A percentile compares a stretch with the other conserved stretches of the same genome.
Evolutionary conservation across 2,113 vertebrate species (phyloP).

Genomic region (Peucedramus taeniatus): DNA sequence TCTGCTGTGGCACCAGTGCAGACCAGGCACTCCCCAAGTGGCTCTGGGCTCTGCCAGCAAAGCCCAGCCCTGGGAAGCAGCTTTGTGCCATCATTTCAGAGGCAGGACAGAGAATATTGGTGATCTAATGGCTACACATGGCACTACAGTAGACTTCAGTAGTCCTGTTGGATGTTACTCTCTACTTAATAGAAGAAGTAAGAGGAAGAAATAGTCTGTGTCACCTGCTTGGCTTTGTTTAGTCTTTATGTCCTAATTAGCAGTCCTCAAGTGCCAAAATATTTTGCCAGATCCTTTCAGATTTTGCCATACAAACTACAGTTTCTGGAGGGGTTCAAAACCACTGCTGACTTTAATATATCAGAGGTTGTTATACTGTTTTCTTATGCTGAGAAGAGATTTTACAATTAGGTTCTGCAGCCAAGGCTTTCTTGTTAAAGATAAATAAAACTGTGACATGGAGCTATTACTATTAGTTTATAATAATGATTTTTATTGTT

Average conservation of each 20-base stretch:
- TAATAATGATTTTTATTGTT: background rate
- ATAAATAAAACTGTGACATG: background rate
- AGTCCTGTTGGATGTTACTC: background rate
- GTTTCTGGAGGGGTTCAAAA: background rate
- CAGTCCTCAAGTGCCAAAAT: background rate
- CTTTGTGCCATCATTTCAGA: background rate
- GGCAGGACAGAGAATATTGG: fast-evolving
- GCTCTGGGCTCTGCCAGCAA: background rate
- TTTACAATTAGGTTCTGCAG: background rate
- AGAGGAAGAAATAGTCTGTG: no score
- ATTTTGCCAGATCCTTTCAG: background rate
- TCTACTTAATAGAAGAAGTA: background rate
- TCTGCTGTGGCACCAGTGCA: fast-evolving
- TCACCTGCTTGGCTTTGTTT: background rate
- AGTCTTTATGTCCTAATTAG: background rate
- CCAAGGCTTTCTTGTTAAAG: background rate
- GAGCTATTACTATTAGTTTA: background rate
- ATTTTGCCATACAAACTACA: background rate
- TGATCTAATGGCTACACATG: background rate
- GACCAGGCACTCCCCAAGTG: fast-evolving
- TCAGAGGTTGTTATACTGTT: background rate
- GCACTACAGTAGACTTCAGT: background rate
- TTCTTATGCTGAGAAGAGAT: background rate
- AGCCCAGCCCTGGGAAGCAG: background rate
- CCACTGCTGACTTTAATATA: background rate